Base-by-base conservation (phyloP, 2,113 vertebrate genomes). In the Melanostigma gelatinosum region DNA sequence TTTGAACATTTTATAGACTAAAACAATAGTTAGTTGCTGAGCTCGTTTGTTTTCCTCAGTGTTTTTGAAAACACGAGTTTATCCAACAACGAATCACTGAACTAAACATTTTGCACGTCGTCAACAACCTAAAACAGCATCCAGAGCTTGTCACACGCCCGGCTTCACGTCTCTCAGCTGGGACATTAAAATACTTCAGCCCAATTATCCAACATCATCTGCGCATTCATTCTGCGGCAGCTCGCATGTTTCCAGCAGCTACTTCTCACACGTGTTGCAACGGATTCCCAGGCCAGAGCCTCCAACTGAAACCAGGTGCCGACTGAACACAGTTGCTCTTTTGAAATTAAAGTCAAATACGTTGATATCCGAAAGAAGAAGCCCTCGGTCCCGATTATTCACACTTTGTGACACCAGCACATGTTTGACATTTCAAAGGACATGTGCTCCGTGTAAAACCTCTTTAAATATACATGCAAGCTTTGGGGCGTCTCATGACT, bases 251-350 rank as follows among this genome's bases (percentile, higher is more conserved):
- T 85, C 16, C 73, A 48, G 54, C 6, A 61, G 36, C 70, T 44
- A 11, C 52, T 50, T 6, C 34, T 32, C 4, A 22, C 20, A 1
- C 0, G 15, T 64, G n/a, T 38, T 44, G 34, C 16, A 68, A 34
- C 34, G 6, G n/a, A 68, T 40, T 60, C 52, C 40, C 73, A 36
- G 72, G 34, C n/a, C 60, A 50, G 69, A 6, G 15, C 27, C 48
- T 62, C 24, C 4, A 72, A 81, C 48, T 77, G 58, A 36, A 83
- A 70, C 64, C 55, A 75, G 16, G 32, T 60, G 77, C 34, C 38
- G 12, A 27, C 7, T 44, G 70, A 65, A 40, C 62, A 61, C 61
- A 36, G 22, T 36, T 24, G 22, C 10, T 57, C 32, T 57, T 73
- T 50, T 54, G 22, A 13, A 20, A 63, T 48, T 8, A n/a, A 29